Base-by-base conservation (phyloP, 2,888 invertebrate genomes). In the Sphaerophoria taeniata region DNA sequence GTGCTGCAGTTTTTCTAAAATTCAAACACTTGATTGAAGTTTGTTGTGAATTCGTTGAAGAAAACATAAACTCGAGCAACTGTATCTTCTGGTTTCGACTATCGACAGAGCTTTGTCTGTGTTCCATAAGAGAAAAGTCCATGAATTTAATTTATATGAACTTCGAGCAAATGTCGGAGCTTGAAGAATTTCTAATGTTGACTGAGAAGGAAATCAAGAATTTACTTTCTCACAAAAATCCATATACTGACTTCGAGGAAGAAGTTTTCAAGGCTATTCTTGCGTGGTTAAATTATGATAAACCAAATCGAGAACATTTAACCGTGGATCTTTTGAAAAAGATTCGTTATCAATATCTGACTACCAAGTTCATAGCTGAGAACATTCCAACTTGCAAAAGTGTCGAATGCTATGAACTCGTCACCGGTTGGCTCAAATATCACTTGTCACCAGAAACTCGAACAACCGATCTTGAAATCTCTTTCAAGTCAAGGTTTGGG, bases 361-460 rank as follows among this genome's bases (percentile, higher is more conserved):
- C 43, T 9, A 12, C 60, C 0, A 31, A 31, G 31, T 61, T 61
- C n/a, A 61, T 61, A 31, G 31, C 45, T 45, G 36, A 58, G 9
- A n/a, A 58, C 9, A 12, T 12, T 9, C 9, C 7, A 0, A n/a
- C 31, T 7, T 45, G 36, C 4, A 45, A 61, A 16, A 11, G 31
- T 43, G 11, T n/a, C 1, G 60, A 61, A 31, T 7, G 12, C n/a
- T 45, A 45, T 9, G 1, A 61, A 6, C n/a, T 61, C 5, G 45
- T 61, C 12, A 31, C 6, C 31, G 31, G n/a, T n/a, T 61, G 60
- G 60, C 43, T 61, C 7, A 5, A 45, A 39, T 61, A 45, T 31
- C 60, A 61, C 4, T 7, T 43, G 6, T 11, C 45, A 2, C 45
- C 60, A 0, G 31, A 61, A 9, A 61, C 12, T 12, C 33, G 24